Conservation (phyloP, 2,888 invertebrate species). For the Hirtodrosophila cameraria region DNA sequence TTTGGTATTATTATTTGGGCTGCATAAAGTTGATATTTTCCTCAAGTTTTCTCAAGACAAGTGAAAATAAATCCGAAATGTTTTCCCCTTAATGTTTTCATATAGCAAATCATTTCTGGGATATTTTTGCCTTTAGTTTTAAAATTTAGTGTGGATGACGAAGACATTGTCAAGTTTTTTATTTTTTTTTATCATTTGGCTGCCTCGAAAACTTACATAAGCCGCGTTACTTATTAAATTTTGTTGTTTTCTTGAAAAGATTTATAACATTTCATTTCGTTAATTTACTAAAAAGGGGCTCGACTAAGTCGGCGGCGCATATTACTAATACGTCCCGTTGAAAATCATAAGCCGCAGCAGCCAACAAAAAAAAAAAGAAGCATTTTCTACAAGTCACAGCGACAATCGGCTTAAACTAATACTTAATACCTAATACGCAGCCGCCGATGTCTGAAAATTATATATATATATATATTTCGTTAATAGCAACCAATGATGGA, state of each 20-base stretch:
- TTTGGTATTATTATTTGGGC: constrained; percentile 31
- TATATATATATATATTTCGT: constrained; percentile 57
- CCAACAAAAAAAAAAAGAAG: no score
- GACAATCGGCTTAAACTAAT: constrained; percentile 74
- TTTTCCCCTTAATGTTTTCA: constrained; percentile 52
- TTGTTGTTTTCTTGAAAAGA: constrained; percentile 43
- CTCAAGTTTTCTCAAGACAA: constrained; percentile 32
- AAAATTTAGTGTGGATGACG: constrained; percentile 20
- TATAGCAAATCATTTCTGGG: constrained; percentile 64
- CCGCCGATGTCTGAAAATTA: not conserved
- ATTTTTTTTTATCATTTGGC: constrained; percentile 18
- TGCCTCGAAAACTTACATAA: constrained; percentile 51
- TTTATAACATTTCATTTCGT: constrained; percentile 73
- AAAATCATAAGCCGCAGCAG: constrained; percentile 75
- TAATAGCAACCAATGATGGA: constrained; percentile 60
- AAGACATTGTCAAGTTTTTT: constrained; percentile 27
- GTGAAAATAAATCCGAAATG: constrained; percentile 53
- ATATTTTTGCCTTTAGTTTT: constrained; percentile 33
- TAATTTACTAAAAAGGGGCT: constrained; percentile 59
- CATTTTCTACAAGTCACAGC: constrained; percentile 78
- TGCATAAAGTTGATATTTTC: constrained; percentile 30
- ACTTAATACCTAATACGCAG: constrained; percentile 15
- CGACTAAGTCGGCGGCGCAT: constrained; percentile 56
- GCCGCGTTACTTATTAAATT: constrained; percentile 42
- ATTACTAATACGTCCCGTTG: constrained; percentile 79